These are phyloP conservation scores for Porites lutea DNA, from an alignment of 64 coral and sea anemone species.

Conservation along the genomic window DNA sequence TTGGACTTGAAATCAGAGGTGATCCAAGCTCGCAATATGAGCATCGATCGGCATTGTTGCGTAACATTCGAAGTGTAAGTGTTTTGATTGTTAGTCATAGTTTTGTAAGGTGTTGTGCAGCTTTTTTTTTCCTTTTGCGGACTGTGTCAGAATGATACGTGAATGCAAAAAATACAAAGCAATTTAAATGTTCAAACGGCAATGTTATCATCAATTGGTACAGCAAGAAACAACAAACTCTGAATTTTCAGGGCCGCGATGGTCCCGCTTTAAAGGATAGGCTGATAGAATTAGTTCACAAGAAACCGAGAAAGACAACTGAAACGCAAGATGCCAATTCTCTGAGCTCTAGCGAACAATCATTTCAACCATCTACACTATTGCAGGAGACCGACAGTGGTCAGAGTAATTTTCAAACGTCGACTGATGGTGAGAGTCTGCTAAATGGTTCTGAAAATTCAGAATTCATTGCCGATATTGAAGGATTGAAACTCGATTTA, in stretches of 20 bases:
- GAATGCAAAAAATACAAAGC: not conserved
- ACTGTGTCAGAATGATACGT: too few species aligned
- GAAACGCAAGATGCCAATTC: not conserved
- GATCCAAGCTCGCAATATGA: too few species aligned
- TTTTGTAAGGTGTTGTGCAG: too few species aligned
- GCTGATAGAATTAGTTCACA: not conserved
- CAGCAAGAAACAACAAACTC: constrained; percentile 16
- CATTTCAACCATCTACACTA: not conserved
- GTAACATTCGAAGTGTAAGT: too few species aligned
- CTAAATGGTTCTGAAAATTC: not conserved
- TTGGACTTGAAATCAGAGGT: too few species aligned
- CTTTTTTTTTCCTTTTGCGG: too few species aligned
- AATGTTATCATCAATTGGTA: constrained; percentile 7
- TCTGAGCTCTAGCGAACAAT: not conserved
- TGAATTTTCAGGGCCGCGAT: constrained; percentile 19
- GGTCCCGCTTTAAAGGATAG: not conserved
- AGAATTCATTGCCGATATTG: not conserved
- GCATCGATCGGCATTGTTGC: too few species aligned
- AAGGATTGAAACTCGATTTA: constrained; percentile 4
- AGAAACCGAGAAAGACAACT: not conserved
- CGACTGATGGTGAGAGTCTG: not conserved
- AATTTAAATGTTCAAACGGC: constrained; percentile 10
- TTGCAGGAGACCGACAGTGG: not conserved
- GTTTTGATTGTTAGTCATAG: too few species aligned
- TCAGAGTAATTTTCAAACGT: not conserved